Conservation (phyloP, 2,113 vertebrate genomes). For the Delphinapterus leucas region DNA sequence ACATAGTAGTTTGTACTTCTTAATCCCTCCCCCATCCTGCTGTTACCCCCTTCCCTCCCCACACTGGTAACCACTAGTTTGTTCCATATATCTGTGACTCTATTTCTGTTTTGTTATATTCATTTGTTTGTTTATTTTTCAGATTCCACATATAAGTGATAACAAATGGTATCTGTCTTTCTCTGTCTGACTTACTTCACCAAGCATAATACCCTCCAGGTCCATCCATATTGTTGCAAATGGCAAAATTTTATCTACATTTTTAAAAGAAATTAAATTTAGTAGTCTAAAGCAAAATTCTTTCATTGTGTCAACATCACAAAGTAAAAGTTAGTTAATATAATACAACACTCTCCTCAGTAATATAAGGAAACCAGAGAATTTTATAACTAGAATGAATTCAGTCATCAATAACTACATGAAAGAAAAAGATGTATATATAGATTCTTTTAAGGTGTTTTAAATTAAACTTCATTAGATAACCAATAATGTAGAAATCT, state of each 20-base stretch:
- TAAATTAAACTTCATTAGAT: conserved; percentile 78
- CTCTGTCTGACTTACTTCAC: not conserved
- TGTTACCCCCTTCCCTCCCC: not conserved
- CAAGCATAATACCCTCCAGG: not conserved
- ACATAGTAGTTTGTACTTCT: not conserved
- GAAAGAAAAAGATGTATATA: not conserved
- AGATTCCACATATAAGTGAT: not conserved
- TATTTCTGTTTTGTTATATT: not conserved
- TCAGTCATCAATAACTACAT: not conserved
- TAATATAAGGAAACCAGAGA: not conserved
- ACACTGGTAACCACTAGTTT: not conserved
- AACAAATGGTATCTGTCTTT: not conserved
- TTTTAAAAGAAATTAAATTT: not conserved
- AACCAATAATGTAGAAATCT: conserved; percentile 13
- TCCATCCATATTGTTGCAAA: not conserved
- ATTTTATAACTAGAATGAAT: not conserved
- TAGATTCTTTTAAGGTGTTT: conserved; percentile 84
- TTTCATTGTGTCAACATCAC: not conserved
- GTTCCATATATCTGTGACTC: not conserved
- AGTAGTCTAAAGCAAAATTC: not conserved
- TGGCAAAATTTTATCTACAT: not conserved
- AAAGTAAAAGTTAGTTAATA: not conserved
- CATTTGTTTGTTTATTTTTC: not conserved
- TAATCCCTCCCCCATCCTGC: not conserved
- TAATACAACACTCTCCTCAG: not conserved